These are phyloP conservation scores for Halyomorpha halys DNA, from an alignment of 1,140 invertebrate genomes.

Conservation along the genomic window DNA sequence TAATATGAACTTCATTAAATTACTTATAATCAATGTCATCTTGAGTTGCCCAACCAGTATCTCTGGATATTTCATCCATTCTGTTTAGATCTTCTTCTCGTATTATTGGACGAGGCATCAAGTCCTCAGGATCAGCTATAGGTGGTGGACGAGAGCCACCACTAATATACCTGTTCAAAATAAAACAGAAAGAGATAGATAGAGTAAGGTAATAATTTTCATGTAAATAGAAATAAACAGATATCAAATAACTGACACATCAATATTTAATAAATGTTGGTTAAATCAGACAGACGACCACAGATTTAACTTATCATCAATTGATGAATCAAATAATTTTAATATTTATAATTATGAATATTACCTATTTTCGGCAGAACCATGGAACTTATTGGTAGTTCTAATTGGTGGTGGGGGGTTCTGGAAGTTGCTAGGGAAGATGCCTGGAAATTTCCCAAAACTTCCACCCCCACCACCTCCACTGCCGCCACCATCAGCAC, in stretches of 20 bases:
- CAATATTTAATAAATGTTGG: not conserved
- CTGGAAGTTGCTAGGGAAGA: constrained; percentile 19
- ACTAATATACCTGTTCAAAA: constrained; percentile 24
- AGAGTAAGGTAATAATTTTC: too few species aligned
- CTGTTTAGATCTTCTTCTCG: constrained; percentile 83
- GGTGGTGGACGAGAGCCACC: constrained; percentile 33
- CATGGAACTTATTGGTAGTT: not conserved
- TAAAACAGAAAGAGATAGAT: not conserved
- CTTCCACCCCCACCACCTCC: constrained; percentile 3
- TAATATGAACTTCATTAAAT: not conserved
- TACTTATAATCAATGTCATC: constrained; percentile 88
- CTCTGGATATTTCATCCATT: constrained; percentile 81
- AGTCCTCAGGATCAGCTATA: constrained; percentile 38
- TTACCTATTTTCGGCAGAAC: constrained; percentile 1
- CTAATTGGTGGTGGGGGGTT: not conserved
- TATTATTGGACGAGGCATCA: constrained; percentile 65
- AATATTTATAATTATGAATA: not conserved
- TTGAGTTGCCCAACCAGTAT: constrained; percentile 80
- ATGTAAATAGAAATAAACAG: too few species aligned
- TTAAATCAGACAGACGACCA: too few species aligned
- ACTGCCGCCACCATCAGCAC: not conserved
- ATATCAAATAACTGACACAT: not conserved
- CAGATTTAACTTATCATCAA: too few species aligned
- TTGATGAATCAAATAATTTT: too few species aligned
- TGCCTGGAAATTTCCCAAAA: constrained; percentile 14